phyloP scores from a whole-genome alignment of 2,797 vertebrate genomes.

The Podargus strigoides region DNA sequence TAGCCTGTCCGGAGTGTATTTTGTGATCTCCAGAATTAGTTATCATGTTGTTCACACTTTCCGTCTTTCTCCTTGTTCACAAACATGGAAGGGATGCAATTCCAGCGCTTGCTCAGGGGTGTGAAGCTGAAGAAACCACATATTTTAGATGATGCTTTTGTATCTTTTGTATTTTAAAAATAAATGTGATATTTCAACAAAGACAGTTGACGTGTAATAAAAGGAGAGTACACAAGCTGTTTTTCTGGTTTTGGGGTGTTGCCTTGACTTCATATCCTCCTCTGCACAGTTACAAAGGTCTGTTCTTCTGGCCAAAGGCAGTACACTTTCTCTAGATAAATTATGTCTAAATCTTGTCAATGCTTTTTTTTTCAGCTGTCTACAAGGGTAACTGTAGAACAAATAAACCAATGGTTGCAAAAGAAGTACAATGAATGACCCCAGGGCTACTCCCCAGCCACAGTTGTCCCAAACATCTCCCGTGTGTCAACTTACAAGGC shows the following conservation, averaged over 20 bases:
- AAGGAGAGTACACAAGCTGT: not conserved
- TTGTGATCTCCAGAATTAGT: not conserved
- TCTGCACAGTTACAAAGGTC: not conserved
- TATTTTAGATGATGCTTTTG: not conserved
- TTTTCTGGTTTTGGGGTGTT: not conserved
- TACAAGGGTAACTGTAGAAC: not conserved
- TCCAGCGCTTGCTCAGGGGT: rapidly evolving
- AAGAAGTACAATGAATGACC: not conserved
- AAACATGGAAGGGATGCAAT: not conserved
- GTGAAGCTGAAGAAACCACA: not conserved
- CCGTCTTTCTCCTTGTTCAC: not conserved
- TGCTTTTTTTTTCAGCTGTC: not conserved
- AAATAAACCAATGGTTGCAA: not conserved
- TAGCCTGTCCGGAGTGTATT: not conserved
- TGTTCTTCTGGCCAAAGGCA: not conserved
- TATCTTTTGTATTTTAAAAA: not conserved
- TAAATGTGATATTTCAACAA: not conserved
- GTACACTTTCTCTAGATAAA: not conserved
- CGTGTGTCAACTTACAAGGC: not conserved
- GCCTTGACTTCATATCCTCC: not conserved
- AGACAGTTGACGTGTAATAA: not conserved
- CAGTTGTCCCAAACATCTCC: not conserved
- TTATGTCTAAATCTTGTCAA: not conserved
- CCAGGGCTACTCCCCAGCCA: not conserved
- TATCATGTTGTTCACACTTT: not conserved